Conservation (phyloP, 2,888 invertebrate species). For the Athalia circularis region DNA sequence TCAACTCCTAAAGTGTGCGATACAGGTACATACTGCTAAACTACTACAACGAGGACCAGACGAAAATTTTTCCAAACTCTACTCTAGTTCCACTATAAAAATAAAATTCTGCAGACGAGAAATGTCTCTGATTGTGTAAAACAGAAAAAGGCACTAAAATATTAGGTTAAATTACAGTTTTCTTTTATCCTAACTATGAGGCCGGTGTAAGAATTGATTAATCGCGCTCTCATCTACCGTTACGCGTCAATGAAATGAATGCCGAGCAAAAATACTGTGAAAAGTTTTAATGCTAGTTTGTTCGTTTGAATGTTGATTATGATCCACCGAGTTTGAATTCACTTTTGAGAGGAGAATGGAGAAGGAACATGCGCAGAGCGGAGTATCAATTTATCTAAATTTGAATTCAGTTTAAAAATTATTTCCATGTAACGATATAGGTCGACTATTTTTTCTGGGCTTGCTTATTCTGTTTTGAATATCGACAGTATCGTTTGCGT, state of each 20-base stretch:
- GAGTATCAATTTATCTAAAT: background rate
- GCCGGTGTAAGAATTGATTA: slow-evolving; percentile 61
- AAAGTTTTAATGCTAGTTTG: background rate
- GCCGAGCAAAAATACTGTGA: slow-evolving; percentile 1
- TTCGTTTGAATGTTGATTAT: background rate
- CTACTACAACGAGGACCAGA: too few relatives aligned
- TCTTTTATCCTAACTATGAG: slow-evolving; percentile 58
- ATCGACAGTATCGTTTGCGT: slow-evolving; percentile 46
- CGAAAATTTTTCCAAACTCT: background rate
- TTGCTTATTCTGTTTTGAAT: slow-evolving; percentile 15
- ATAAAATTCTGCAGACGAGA: too few relatives aligned
- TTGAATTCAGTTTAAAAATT: slow-evolving; percentile 56
- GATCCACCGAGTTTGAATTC: background rate
- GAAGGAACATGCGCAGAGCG: background rate
- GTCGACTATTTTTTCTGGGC: slow-evolving; percentile 63
- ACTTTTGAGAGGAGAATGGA: background rate
- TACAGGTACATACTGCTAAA: too few relatives aligned
- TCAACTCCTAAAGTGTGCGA: background rate
- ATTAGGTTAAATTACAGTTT: slow-evolving; percentile 45
- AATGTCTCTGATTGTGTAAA: background rate
- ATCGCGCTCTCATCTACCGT: background rate
- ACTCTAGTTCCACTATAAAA: background rate
- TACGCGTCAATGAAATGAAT: background rate
- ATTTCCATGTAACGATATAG: slow-evolving; percentile 66
- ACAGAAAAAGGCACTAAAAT: slow-evolving; percentile 50